Evolutionary conservation across 2,888 invertebrate genomes (phyloP), one percentile per base, ranked within the genome.

Genomic region (Osmoderma eremita): DNA sequence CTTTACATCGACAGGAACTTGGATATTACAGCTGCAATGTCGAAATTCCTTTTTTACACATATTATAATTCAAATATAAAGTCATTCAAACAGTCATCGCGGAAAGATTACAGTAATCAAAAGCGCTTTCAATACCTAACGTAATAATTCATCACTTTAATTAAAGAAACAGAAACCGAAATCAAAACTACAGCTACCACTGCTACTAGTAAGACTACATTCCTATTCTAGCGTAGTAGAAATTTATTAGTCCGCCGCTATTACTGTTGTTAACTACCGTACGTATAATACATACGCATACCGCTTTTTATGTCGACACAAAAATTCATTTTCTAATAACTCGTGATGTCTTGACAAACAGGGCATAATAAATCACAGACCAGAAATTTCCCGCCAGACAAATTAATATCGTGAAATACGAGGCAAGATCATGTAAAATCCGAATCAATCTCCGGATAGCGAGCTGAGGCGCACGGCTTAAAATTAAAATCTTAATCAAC

Each of bases 291-390:
- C 13, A 15, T 6, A 58, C 22, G n/a, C 38, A 20, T 18, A 56
- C 22, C 12, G 10, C 13, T 58, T 10, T 17, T 30, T 45, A 58
- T 42, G 45, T 58, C 42, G 24, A 30, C 24, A 58, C 45, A 30
- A 58, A 58, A 58, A 30, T 58, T 58, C 42, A 58, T 58, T 58
- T 58, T 36, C 58, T 58, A 58, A 58, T 58, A 58, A 58, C 58
- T 58, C n/a, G 24, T 42, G 58, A 58, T 58, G 45, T 45, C 45
- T 30, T 42, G 30, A 58, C 58, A 24, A 53, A 24, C 42, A 30
- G 45, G 13, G 15, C 8, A 45, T 30, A 58, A 45, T 58, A 58
- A 45, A 58, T 58, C 45, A 58, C 17, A 42, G 15, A 10, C 12
- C 18, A 58, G 39, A 45, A 58, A 22, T 45, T 42, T 45, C 58